Base-by-base conservation (phyloP, 1,140 invertebrate genomes). In the Caenorhabditis tropicalis region DNA sequence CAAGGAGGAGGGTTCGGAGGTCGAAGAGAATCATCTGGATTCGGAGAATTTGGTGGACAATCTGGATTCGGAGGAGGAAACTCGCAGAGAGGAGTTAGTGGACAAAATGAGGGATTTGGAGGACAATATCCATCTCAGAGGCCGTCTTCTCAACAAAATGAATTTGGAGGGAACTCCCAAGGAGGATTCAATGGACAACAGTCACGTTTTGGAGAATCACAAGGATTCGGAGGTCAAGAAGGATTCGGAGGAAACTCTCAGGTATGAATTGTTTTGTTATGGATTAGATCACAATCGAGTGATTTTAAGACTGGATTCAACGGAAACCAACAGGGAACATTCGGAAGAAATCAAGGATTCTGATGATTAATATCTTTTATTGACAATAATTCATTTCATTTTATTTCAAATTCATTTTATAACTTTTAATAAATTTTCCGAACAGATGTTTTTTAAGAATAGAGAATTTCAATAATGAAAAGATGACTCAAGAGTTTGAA, bases 231-330 rank as follows among this genome's bases (percentile, higher is more conserved):
- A 43, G 65, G 36, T 10, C 65, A 74, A 10, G 19, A 31, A 24
- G 65, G 24, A 24, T 74, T 74, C 65, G 65, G 65, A 74, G 36
- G 36, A 39, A 5, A 74, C n/a, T n/a, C n/a, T n/a, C n/a, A n/a
- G n/a, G n/a, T n/a, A n/a, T n/a, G n/a, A n/a, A n/a, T n/a, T n/a
- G n/a, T n/a, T n/a, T n/a, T n/a, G n/a, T n/a, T n/a, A n/a, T n/a
- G n/a, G n/a, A n/a, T n/a, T 2, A 15, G n/a, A 58, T n/a, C 10
- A 43, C 27, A 31, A 33, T 33, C 58, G n/a, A n/a, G n/a, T 65
- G 36, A 36, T 12, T 33, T 46, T 0, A 39, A 74, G 4, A n/a
- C 21, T n/a, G 65, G 65, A 74, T 74, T 74, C 21, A 24, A n/a
- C 10, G 65, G 65, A 74, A 9, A n/a, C 7, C 58, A 33, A 36